Evolutionary conservation across 2,113 vertebrate species (phyloP), one percentile per base, ranked within the genome.

Genomic region (Galeopterus variegatus): DNA sequence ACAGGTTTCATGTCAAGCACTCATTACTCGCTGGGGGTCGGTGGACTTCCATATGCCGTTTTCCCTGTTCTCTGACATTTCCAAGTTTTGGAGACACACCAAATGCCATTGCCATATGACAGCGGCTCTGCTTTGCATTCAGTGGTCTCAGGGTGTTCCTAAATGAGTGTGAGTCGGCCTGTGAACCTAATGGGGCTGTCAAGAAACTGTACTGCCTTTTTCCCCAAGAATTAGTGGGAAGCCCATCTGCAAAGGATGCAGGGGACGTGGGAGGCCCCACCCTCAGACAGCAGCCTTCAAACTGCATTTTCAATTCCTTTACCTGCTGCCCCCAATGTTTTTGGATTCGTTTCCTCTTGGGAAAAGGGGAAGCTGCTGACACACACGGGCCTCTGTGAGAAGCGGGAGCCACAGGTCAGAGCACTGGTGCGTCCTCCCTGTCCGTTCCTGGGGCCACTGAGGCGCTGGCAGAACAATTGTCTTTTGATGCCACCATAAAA

Each of bases 21-120:
- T 93, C 54, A 72, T n/a, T 72, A 48, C 50, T 82, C 24, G 6
- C 19, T 41, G 5, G 56, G 41, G 54, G 31, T 79, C 36, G 1
- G 11, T 24, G 23, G 80, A 87, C 31, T 62, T 75, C 58, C 60
- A 92, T 60, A 45, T 72, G 73, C 54, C 19, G 17, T 76, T 83
- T 88, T 54, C 73, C 36, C 76, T 60, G 8, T 64, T 90, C 82
- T 85, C 65, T 54, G 48, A 62, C 75, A 84, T 65, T 72, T 80
- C 65, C 48, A 48, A 70, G 67, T 88, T 94, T 81, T 88, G 58
- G n/a, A 84, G 93, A 86, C 45, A 81, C 1, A 94, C 45, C 72
- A 50, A 85, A 60, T 54, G 65, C 48, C 80, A 36, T 9, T 56
- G 54, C 60, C 10, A 9, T 77, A 80, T 5, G 36, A 58, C 45